phyloP scores from a whole-genome alignment of 2,888 invertebrate genomes.

The Sesia apiformis region DNA sequence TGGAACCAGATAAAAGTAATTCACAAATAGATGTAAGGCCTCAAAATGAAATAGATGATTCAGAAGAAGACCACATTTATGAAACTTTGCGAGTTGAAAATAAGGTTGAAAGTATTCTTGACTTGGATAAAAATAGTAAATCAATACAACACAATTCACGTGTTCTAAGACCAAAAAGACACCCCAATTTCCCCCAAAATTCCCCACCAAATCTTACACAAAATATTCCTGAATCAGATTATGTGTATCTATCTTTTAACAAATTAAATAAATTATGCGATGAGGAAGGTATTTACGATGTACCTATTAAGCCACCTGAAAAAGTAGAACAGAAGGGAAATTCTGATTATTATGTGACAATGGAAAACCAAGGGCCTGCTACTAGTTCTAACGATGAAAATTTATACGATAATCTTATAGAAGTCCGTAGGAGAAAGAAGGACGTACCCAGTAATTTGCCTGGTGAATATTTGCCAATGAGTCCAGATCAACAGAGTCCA shows the following conservation, averaged over 20 bases:
- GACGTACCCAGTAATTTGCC: slow-evolving; percentile 34
- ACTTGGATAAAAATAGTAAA: slow-evolving; percentile 53
- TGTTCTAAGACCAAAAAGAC: slow-evolving; percentile 36
- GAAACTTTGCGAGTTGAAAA: slow-evolving; percentile 71
- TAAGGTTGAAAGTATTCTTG: slow-evolving; percentile 34
- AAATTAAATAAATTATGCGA: slow-evolving; percentile 41
- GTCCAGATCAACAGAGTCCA: slow-evolving; percentile 65
- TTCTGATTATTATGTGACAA: slow-evolving; percentile 48
- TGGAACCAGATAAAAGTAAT: slow-evolving; percentile 22
- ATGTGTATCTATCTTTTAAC: slow-evolving; percentile 65
- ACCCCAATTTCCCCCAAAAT: slow-evolving; percentile 51
- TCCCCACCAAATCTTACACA: slow-evolving; percentile 33
- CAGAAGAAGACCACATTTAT: slow-evolving; percentile 75
- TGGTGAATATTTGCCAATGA: slow-evolving; percentile 59
- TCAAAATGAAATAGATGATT: slow-evolving; percentile 25
- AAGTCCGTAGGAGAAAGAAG: slow-evolving; percentile 53
- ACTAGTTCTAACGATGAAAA: slow-evolving; percentile 33
- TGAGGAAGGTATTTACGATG: slow-evolving; percentile 54
- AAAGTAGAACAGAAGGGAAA: slow-evolving; percentile 27
- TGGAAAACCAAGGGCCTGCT: slow-evolving; percentile 40
- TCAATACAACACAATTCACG: slow-evolving; percentile 40
- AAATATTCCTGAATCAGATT: slow-evolving; percentile 58
- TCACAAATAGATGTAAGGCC: slow-evolving; percentile 16
- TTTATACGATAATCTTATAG: slow-evolving; percentile 53
- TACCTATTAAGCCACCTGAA: slow-evolving; percentile 52